Percentiles rank a stretch among this genome's conserved stretches.
These are phyloP conservation scores for Apamea crenata DNA, from an alignment of 2,888 invertebrate genomes.

Conservation along the genomic window DNA sequence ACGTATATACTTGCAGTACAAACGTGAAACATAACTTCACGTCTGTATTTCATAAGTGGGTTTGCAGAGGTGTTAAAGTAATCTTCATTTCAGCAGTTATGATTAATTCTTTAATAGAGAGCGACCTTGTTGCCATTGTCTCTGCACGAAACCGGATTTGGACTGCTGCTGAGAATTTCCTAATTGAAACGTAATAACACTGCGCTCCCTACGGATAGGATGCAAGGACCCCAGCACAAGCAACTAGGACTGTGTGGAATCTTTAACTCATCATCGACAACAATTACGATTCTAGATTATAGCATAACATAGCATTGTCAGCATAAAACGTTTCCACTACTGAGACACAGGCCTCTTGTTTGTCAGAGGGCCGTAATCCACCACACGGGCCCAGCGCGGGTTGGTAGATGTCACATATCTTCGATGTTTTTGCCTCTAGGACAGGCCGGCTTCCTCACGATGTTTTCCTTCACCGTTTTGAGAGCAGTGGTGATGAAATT, in stretches of 20 bases:
- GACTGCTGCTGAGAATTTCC: neutral
- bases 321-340: neutral
- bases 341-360: neutral
- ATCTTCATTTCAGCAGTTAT: neutral
- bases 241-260: neutral
- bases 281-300: neutral
- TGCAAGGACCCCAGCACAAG: neutral
- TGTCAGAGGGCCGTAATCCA: neutral
- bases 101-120: neutral
- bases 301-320: neutral
- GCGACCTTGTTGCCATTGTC: neutral
- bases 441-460: neutral
- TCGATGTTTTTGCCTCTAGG: neutral
- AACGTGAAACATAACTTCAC: neutral
- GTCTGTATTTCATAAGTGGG: accelerated
- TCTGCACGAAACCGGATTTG: neutral
- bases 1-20: neutral
- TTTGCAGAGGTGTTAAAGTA: too few relatives aligned
- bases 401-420: neutral
- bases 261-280: neutral
- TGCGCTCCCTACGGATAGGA: too few relatives aligned
- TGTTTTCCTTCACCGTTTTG: neutral
- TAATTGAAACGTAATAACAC: neutral
- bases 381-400: neutral
- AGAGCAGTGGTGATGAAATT: neutral